Evolutionary conservation across 2,797 vertebrate species (phyloP).

Genomic region (Selene dorsalis): DNA sequence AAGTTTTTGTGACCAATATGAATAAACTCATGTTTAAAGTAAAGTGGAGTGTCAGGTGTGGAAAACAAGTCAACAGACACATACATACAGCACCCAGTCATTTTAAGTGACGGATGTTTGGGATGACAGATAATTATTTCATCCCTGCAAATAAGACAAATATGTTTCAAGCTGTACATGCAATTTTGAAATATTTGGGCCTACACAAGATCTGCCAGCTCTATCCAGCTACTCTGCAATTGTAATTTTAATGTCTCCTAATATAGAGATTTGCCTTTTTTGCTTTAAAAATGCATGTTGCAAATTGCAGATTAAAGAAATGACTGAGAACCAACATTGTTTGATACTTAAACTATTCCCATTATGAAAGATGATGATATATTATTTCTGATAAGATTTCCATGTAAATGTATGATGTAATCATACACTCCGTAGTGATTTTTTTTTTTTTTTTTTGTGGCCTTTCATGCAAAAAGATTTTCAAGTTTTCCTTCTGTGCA

Average conservation of each 20-base stretch:
- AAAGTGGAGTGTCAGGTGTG: background rate
- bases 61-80: background rate
- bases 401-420: background rate
- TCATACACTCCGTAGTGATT: background rate
- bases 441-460: background rate
- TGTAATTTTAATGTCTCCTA: background rate
- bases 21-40: background rate
- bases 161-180: background rate
- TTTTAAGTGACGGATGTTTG: slow-evolving; percentile 15
- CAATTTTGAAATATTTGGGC: background rate
- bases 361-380: background rate
- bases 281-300: background rate
- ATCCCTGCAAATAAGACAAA: slow-evolving; percentile 19
- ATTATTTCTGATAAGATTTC: background rate
- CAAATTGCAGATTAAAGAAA: background rate
- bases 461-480: background rate
- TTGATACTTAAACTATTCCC: background rate
- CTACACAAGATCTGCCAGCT: background rate
- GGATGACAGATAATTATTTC: slow-evolving; percentile 33
- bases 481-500: slow-evolving; percentile 8
- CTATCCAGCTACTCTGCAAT: too few relatives aligned
- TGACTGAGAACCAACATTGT: background rate
- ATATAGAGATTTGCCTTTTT: background rate
- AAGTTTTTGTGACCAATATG: background rate
- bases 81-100: background rate